Conservation (phyloP, 1,140 invertebrate species). For the Ceratitis capitata region DNA sequence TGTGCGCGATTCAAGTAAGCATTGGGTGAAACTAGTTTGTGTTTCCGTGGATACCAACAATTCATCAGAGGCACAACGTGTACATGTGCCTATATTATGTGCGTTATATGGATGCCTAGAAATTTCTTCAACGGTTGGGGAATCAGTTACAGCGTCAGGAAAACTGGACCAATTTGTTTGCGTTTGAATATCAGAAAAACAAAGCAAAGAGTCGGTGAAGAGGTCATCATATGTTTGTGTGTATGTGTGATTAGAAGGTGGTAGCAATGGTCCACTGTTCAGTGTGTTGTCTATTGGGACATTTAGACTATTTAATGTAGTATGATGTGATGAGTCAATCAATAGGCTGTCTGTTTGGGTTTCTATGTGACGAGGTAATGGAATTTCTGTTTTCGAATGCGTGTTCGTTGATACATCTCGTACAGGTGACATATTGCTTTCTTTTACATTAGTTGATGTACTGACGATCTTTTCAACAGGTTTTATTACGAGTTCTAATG, state of each 20-base stretch:
- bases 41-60: conserved; percentile 66
- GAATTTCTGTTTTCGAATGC: background rate
- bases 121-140: background rate
- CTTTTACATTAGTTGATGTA: background rate
- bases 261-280: conserved; percentile 61
- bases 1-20: conserved; percentile 42
- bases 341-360: conserved; percentile 63
- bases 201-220: conserved; percentile 63
- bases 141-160: background rate
- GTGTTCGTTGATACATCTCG: background rate
- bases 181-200: conserved; percentile 70
- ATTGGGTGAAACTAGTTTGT: conserved; percentile 58
- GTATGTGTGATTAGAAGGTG: conserved; percentile 67
- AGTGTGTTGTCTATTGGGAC: conserved; percentile 45
- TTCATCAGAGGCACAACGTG: conserved; percentile 52
- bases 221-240: conserved; percentile 71
- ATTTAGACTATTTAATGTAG: conserved; percentile 48
- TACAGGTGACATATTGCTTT: background rate
- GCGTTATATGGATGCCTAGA: background rate
- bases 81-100: conserved; percentile 22
- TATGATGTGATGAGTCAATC: conserved; percentile 43
- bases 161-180: conserved; percentile 67
- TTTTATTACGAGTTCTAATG: background rate
- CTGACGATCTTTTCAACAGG: background rate
- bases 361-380: conserved; percentile 56